Percentiles rank a stretch among this genome's conserved stretches.
Evolutionary conservation across 2,888 invertebrate genomes (phyloP).

Genomic region (Saturnia japonica): DNA sequence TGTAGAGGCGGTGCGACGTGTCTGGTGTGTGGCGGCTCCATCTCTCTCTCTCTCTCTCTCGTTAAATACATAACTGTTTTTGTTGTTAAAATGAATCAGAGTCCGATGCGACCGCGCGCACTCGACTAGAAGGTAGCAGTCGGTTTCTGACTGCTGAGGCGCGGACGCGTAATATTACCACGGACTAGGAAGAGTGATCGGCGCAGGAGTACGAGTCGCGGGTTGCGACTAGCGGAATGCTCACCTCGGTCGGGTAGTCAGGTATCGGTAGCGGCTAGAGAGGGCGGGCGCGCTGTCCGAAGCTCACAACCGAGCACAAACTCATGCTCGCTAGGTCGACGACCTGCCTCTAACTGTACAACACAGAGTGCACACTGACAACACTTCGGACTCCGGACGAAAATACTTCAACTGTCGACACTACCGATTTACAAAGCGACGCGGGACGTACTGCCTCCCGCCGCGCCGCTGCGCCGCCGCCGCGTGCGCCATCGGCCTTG

Average conservation of each 20-base stretch:
- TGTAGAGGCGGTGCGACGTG: background rate
- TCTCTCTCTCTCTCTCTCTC: too few relatives aligned
- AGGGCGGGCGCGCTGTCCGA: constrained; percentile 43
- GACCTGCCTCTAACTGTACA: constrained; percentile 45
- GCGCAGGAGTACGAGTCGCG: constrained; percentile 22
- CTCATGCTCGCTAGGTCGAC: constrained; percentile 75
- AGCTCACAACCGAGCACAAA: constrained; percentile 53
- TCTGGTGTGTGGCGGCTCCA: too few relatives aligned
- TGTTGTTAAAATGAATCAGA: background rate
- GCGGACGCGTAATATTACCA: too few relatives aligned
- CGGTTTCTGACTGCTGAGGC: background rate
- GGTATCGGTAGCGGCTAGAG: constrained; percentile 37
- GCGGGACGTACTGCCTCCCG: constrained; percentile 38
- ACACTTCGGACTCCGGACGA: background rate
- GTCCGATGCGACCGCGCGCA: background rate
- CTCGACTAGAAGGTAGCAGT: background rate
- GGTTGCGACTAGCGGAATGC: constrained; percentile 30
- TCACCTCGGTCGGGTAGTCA: constrained; percentile 56
- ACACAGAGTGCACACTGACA: constrained; percentile 5
- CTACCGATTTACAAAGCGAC: constrained; percentile 29
- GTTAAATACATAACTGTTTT: background rate
- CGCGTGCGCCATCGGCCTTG: constrained; percentile 33
- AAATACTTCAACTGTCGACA: constrained; percentile 34
- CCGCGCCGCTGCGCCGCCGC: constrained; percentile 53
- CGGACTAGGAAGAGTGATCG: background rate